Evolutionary conservation across 2,888 invertebrate species (phyloP).

Genomic region (Geotrupes spiniger): DNA sequence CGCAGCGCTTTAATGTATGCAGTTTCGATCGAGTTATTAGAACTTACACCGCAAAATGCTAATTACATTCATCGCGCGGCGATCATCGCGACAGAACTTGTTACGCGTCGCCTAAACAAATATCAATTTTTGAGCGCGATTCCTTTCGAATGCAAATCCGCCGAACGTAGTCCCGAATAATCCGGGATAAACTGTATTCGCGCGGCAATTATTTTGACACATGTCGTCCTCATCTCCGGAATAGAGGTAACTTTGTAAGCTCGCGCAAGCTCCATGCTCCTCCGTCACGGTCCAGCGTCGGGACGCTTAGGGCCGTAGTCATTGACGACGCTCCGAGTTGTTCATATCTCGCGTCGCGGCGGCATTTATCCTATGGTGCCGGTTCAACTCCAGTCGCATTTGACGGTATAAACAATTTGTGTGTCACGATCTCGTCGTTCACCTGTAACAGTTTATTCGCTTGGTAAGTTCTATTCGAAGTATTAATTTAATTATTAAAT

Average conservation of each 20-base stretch:
- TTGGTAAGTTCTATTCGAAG: too few species aligned
- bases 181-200: not conserved
- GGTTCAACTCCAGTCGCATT: conserved; percentile 1
- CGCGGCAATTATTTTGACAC: conserved; percentile 3
- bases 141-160: too few species aligned
- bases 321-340: conserved; percentile 36
- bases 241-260: conserved; percentile 12
- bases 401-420: conserved; percentile 1
- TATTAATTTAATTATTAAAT: too few species aligned
- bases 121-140: too few species aligned
- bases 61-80: too few species aligned
- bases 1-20: too few species aligned
- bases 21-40: too few species aligned
- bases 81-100: too few species aligned
- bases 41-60: too few species aligned
- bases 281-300: conserved; percentile 32
- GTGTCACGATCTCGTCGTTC: not conserved
- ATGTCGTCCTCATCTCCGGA: conserved; percentile 2
- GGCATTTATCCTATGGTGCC: conserved; percentile 4
- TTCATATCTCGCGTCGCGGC: conserved; percentile 26
- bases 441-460: too few species aligned
- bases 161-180: conserved; percentile 1
- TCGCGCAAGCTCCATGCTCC: conserved; percentile 12
- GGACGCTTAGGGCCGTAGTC: conserved; percentile 37
- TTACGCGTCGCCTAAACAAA: too few species aligned